Evolutionary conservation across 1,140 invertebrate genomes (phyloP).

Genomic region (Nylanderia fulva): DNA sequence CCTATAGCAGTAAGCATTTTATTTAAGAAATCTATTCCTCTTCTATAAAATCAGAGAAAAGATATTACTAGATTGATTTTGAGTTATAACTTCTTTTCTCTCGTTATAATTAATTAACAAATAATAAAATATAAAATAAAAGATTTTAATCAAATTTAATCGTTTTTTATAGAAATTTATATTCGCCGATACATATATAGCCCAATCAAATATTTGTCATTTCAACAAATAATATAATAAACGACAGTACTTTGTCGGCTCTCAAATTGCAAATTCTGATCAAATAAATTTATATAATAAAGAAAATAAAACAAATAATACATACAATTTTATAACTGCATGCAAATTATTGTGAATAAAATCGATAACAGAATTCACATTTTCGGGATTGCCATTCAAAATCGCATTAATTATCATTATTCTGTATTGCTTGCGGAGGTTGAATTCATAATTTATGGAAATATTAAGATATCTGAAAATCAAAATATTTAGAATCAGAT

Average conservation of each 20-base stretch:
- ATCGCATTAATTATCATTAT: constrained; percentile 76
- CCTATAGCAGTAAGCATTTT: constrained; percentile 70
- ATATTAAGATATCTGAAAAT: constrained; percentile 67
- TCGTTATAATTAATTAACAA: neutral
- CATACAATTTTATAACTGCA: constrained; percentile 68
- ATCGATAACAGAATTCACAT: constrained; percentile 64
- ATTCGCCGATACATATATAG: neutral
- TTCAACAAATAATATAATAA: constrained; percentile 14
- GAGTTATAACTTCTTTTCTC: no score
- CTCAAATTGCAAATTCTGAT: neutral
- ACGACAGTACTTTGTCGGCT: neutral
- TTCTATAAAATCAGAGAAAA: constrained; percentile 51
- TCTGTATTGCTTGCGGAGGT: constrained; percentile 81
- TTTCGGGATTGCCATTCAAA: constrained; percentile 59
- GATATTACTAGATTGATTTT: neutral
- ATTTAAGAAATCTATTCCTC: constrained; percentile 66
- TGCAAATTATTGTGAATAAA: constrained; percentile 70
- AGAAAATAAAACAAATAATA: constrained; percentile 57
- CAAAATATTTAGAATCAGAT: neutral
- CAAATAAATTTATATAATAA: neutral
- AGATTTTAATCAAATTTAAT: constrained; percentile 2
- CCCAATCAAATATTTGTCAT: neutral
- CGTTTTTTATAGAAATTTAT: constrained; percentile 1
- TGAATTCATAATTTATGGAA: constrained; percentile 41
- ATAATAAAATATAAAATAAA: neutral